Evolutionary conservation across 2,797 vertebrate species (phyloP).

Genomic region (Gymnoscopelus braueri): DNA sequence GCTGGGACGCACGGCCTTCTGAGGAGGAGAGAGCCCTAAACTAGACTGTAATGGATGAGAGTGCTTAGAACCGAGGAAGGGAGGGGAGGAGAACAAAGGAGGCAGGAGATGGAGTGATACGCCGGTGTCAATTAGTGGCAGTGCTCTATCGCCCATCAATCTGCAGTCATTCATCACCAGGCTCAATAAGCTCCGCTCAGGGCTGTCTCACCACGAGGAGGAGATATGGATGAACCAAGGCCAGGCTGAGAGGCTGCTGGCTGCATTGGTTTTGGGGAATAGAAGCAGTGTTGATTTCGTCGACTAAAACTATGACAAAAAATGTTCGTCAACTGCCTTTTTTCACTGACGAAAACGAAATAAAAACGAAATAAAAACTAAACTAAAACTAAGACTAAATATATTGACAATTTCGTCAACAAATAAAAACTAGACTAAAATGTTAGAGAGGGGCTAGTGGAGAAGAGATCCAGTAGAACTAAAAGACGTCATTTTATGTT

Average conservation of each 20-base stretch:
- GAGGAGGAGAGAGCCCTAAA: conserved; percentile 44
- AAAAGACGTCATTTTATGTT: too few relatives aligned
- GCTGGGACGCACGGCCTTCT: conserved; percentile 29
- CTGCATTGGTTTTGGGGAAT: conserved; percentile 12
- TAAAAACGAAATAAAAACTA: too few relatives aligned
- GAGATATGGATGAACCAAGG: conserved; percentile 38
- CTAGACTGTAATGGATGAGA: conserved; percentile 53
- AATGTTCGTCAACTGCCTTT: too few relatives aligned
- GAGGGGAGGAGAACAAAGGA: conserved; percentile 53
- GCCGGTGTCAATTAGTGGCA: conserved; percentile 63
- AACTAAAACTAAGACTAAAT: too few relatives aligned
- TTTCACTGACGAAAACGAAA: too few relatives aligned
- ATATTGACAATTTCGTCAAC: too few relatives aligned
- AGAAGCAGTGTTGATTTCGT: too few relatives aligned
- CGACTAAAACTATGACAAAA: too few relatives aligned
- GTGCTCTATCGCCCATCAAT: conserved; percentile 62
- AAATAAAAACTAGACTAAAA: too few relatives aligned
- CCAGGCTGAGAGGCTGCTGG: not conserved
- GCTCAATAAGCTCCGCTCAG: conserved; percentile 61
- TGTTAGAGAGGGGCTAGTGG: too few relatives aligned
- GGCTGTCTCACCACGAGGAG: conserved; percentile 40
- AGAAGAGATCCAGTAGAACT: too few relatives aligned
- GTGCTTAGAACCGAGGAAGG: conserved; percentile 16
- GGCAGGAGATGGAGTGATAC: conserved; percentile 60
- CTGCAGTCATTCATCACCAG: conserved; percentile 64